phyloP scores from a whole-genome alignment of 1,140 invertebrate species.

The Leptonema lineaticorne region DNA sequence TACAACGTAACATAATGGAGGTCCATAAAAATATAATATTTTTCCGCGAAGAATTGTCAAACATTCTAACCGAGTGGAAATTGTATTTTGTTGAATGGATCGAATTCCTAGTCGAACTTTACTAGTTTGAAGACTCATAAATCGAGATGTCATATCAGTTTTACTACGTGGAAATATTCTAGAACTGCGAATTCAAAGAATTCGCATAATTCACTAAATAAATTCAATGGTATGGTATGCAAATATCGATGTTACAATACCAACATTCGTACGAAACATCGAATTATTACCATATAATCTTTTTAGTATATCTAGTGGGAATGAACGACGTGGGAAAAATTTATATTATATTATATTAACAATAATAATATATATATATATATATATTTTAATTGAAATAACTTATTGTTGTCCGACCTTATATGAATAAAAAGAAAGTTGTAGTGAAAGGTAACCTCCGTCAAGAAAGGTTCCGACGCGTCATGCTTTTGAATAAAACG shows the following conservation, averaged over 20 bases:
- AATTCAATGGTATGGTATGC: not conserved
- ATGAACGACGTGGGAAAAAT: no score
- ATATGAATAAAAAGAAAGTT: not conserved
- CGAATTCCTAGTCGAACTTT: not conserved
- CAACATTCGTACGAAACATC: not conserved
- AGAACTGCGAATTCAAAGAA: not conserved
- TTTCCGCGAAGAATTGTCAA: not conserved
- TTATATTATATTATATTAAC: no score
- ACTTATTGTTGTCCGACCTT: no score
- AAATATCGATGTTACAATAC: conserved; percentile 7
- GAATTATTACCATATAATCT: not conserved
- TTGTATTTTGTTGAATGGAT: conserved; percentile 7
- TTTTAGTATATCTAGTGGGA: no score
- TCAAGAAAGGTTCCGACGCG: not conserved
- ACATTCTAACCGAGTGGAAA: not conserved
- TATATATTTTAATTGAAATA: no score
- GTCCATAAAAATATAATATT: no score
- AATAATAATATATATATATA: no score
- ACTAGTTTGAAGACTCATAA: conserved; percentile 9
- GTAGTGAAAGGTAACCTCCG: not conserved
- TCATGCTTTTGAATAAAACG: not conserved
- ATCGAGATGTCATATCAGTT: conserved; percentile 12
- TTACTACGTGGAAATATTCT: conserved; percentile 8
- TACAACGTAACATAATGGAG: no score
- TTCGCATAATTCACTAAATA: conserved; percentile 14